These are phyloP conservation scores for Eristalis tenax DNA, from an alignment of 2,888 invertebrate genomes.

Conservation along the genomic window DNA sequence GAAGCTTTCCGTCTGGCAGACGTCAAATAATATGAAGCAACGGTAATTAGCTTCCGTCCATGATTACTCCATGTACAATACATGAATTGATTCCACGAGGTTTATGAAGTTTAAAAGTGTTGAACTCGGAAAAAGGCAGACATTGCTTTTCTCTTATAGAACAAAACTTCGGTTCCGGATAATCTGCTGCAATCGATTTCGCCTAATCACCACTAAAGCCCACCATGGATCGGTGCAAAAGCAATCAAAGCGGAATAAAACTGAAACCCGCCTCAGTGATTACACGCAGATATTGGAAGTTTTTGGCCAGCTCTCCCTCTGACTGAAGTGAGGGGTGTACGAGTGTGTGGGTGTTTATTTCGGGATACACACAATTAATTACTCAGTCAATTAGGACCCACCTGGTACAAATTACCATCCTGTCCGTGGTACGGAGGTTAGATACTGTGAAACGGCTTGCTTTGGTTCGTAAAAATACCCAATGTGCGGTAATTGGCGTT, in stretches of 20 bases:
- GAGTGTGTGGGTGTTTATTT: constrained; percentile 15
- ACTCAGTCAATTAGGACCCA: constrained; percentile 20
- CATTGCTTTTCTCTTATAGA: neutral
- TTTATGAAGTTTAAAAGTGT: neutral
- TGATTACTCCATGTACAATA: neutral
- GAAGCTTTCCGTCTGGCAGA: neutral
- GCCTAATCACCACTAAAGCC: constrained; percentile 18
- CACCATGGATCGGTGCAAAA: neutral
- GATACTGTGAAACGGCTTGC: neutral
- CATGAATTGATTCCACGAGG: neutral
- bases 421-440: too few species aligned
- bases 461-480: neutral
- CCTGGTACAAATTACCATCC: constrained; percentile 8
- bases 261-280: neutral
- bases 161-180: neutral
- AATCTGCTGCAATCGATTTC: constrained; percentile 2
- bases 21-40: neutral
- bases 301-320: neutral
- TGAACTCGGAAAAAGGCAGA: neutral
- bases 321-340: neutral
- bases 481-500: neutral
- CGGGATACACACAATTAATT: constrained; percentile 24
- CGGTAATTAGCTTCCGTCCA: neutral
- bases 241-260: neutral
- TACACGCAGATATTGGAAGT: neutral